Percentiles rank a stretch among this genome's conserved stretches.
phyloP scores from a whole-genome alignment of 2,888 invertebrate genomes.

The Leptopilina drosophilae region DNA sequence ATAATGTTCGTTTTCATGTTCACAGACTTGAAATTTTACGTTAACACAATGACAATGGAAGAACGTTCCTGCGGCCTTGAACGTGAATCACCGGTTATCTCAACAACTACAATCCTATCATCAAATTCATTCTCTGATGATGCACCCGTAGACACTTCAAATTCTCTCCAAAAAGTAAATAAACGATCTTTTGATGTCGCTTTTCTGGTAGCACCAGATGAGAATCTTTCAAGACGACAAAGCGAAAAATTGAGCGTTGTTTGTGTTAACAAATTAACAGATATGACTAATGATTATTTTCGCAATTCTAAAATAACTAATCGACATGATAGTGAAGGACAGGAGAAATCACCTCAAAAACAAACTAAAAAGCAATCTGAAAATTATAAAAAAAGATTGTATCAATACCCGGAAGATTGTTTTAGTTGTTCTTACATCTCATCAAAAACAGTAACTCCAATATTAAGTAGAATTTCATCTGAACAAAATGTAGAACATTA shows the following conservation, averaged over 20 bases:
- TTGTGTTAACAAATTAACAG: slow-evolving; percentile 59
- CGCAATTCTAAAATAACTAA: slow-evolving; percentile 58
- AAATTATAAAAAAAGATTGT: slow-evolving; percentile 72
- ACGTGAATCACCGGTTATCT: slow-evolving; percentile 70
- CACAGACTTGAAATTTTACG: neutral
- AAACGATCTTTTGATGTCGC: slow-evolving; percentile 95
- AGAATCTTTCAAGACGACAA: slow-evolving; percentile 84
- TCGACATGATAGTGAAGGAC: slow-evolving; percentile 55
- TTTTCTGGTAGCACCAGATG: slow-evolving; percentile 92
- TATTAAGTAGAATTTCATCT: slow-evolving; percentile 79
- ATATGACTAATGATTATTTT: slow-evolving; percentile 58
- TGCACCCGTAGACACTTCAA: slow-evolving; percentile 70
- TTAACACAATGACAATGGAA: slow-evolving; percentile 76
- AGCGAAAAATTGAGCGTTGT: slow-evolving; percentile 76
- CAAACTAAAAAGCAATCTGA: slow-evolving; percentile 72
- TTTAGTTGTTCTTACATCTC: slow-evolving; percentile 79
- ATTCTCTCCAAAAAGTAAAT: slow-evolving; percentile 74
- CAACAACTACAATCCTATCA: slow-evolving; percentile 54
- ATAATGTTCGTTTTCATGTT: neutral
- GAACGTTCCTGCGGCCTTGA: slow-evolving; percentile 75
- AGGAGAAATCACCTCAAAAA: slow-evolving; percentile 72
- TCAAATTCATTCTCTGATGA: slow-evolving; percentile 58
- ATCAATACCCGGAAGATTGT: slow-evolving; percentile 78
- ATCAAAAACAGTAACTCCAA: slow-evolving; percentile 76
- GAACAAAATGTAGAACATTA: slow-evolving; percentile 68